These are phyloP conservation scores for Pogonomyrmex barbatus DNA, from an alignment of 1,140 invertebrate genomes.

Conservation along the genomic window DNA sequence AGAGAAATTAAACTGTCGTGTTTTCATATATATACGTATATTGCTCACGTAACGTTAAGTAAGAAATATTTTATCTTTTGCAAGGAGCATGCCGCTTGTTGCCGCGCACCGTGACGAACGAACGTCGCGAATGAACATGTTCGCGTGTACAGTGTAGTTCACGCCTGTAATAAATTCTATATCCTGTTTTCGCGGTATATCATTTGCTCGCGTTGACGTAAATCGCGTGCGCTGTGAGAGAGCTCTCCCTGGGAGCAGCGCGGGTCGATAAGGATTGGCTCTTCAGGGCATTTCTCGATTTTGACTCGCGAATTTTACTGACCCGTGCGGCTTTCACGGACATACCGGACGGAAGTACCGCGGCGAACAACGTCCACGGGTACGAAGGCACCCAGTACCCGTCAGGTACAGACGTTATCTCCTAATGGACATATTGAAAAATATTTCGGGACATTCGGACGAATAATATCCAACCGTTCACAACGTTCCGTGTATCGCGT, in stretches of 20 bases:
- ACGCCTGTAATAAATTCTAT: constrained; percentile 45
- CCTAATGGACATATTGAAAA: constrained; percentile 9
- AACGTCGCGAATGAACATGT: neutral
- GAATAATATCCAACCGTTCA: constrained; percentile 3
- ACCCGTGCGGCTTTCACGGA: neutral
- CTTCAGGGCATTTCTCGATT: constrained; percentile 52
- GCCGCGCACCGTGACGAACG: neutral
- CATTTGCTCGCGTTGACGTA: constrained; percentile 30
- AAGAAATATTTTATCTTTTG: constrained; percentile 39
- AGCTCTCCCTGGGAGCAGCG: neutral
- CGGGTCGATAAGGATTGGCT: neutral
- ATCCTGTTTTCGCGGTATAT: constrained; percentile 20
- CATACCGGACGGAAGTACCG: neutral
- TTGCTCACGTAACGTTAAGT: constrained; percentile 57
- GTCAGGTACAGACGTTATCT: constrained; percentile 16
- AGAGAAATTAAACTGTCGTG: constrained; percentile 20
- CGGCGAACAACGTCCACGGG: constrained; percentile 22
- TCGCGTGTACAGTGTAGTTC: constrained; percentile 11
- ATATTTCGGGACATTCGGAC: constrained; percentile 14
- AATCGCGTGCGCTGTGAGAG: neutral
- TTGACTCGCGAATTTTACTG: constrained; percentile 12
- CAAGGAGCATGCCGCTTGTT: constrained; percentile 23
- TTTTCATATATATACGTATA: constrained; percentile 3
- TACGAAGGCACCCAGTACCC: constrained; percentile 28
- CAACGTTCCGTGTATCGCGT: neutral